These are phyloP conservation scores for Taenioides sp. DNA, from an alignment of 2,797 vertebrate species.

Conservation along the genomic window DNA sequence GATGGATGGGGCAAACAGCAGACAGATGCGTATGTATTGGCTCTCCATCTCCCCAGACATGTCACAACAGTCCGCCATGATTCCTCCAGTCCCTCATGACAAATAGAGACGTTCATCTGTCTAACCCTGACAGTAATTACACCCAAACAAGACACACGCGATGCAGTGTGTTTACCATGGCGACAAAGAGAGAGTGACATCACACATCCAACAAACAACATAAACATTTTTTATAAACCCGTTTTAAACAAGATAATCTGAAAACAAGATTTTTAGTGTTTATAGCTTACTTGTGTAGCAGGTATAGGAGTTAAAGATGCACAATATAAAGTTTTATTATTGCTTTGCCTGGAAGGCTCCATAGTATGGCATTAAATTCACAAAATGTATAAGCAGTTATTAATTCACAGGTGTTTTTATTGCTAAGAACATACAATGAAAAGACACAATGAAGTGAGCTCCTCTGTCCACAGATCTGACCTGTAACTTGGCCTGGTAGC, in stretches of 20 bases:
- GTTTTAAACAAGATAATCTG: not conserved
- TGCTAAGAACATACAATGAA: no score
- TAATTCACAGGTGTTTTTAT: no score
- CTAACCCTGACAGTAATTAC: slow-evolving; percentile 23
- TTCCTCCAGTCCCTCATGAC: slow-evolving; percentile 12
- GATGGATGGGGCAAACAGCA: slow-evolving; percentile 2
- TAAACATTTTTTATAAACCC: no score
- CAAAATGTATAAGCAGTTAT: no score
- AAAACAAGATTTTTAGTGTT: not conserved
- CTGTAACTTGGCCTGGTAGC: no score
- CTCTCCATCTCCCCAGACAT: slow-evolving; percentile 4
- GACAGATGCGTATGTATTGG: slow-evolving; percentile 6
- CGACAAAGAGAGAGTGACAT: not conserved
- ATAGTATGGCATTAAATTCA: not conserved
- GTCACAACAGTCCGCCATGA: not conserved
- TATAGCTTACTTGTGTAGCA: not conserved
- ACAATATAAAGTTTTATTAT: not conserved
- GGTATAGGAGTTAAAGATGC: no score
- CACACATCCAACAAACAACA: slow-evolving; percentile 29
- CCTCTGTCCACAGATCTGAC: no score
- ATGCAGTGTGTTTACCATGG: slow-evolving; percentile 18
- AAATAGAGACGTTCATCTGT: slow-evolving; percentile 23
- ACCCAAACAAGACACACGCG: slow-evolving; percentile 16
- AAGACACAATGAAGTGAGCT: no score
- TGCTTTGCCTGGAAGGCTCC: not conserved